A percentile compares a stretch with the other conserved stretches of the same genome.
Evolutionary conservation across 1,140 invertebrate species (phyloP).

Genomic region (Meloidogyne floridensis): DNA sequence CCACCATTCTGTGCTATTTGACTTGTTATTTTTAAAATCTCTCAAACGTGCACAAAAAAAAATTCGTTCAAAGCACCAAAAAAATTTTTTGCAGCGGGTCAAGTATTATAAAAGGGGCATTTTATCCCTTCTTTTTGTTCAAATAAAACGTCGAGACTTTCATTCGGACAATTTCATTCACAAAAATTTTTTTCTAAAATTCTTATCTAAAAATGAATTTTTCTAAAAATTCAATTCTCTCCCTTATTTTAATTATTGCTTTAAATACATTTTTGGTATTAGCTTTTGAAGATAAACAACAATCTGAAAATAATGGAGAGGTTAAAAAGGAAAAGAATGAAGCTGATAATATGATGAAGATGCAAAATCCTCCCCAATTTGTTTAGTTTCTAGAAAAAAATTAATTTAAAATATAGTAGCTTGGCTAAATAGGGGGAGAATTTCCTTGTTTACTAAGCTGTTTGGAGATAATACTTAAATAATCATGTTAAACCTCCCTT

Average conservation of each 20-base stretch:
- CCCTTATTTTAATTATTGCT: not conserved
- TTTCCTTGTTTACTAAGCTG: not conserved
- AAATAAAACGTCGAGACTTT: not conserved
- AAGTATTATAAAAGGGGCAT: slow-evolving; percentile 12
- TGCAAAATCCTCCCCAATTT: not conserved
- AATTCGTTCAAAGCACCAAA: slow-evolving; percentile 3
- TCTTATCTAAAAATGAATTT: not conserved
- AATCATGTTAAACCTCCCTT: no score
- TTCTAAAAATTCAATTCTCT: not conserved
- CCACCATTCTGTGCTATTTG: not conserved
- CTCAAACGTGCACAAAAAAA: not conserved
- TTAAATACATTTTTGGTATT: not conserved
- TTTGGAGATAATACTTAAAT: no score
- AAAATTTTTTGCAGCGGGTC: not conserved
- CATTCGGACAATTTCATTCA: not conserved
- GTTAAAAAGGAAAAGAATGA: not conserved
- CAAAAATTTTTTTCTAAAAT: not conserved
- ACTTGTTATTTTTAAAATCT: not conserved
- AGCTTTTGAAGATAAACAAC: not conserved
- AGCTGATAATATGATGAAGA: not conserved
- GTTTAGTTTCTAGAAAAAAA: not conserved
- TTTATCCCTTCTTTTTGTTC: not conserved
- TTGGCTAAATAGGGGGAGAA: not conserved
- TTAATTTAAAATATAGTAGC: not conserved
- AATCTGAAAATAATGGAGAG: not conserved